These are phyloP conservation scores for Artemia sinica DNA, from an alignment of 2,888 invertebrate species.

Conservation along the genomic window DNA sequence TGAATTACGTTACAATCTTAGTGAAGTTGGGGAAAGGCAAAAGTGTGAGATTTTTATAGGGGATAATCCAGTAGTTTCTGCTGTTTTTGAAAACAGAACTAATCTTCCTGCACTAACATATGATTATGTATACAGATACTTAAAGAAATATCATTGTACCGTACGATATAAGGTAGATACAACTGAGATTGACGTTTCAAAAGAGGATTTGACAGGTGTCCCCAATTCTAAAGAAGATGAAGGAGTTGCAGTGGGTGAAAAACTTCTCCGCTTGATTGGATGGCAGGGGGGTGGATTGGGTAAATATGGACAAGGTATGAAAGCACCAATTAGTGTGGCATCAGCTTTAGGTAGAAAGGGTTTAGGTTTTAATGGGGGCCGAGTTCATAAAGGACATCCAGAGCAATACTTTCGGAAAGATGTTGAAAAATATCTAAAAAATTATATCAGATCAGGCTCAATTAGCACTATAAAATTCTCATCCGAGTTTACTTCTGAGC, in stretches of 20 bases:
- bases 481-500: slow-evolving; percentile 1
- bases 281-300: slow-evolving; percentile 5
- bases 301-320: background rate
- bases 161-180: slow-evolving; percentile 11
- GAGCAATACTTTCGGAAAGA: background rate
- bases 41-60: background rate
- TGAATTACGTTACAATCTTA: too few species aligned
- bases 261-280: background rate
- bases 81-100: background rate
- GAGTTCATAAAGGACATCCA: background rate
- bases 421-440: background rate
- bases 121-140: background rate
- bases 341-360: background rate
- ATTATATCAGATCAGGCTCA: background rate
- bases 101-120: background rate
- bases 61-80: background rate
- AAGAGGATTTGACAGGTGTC: background rate
- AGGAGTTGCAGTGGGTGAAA: slow-evolving; percentile 9
- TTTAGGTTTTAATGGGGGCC: background rate
- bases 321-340: background rate
- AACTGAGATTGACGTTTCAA: slow-evolving; percentile 8
- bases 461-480: background rate
- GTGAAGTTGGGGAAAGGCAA: background rate
- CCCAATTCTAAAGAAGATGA: background rate
- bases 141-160: background rate